These are phyloP conservation scores for Bemisia tabaci DNA, from an alignment of 1,140 invertebrate genomes.

Conservation along the genomic window DNA sequence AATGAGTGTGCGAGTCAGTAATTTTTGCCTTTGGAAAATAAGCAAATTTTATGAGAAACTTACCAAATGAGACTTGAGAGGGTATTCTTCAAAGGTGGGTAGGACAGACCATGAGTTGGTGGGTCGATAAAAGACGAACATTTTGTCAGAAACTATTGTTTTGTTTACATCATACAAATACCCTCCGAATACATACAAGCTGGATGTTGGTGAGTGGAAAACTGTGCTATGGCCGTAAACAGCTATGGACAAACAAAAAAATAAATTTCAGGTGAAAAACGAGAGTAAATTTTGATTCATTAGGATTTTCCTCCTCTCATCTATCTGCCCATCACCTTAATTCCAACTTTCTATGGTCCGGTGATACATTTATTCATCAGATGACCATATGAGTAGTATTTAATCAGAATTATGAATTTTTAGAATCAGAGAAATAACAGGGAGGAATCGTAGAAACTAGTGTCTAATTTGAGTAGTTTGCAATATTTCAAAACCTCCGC, in stretches of 20 bases:
- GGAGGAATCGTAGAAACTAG: too few species aligned
- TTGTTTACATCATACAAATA: conserved; percentile 57
- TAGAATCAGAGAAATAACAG: too few species aligned
- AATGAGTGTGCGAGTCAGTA: conserved; percentile 4
- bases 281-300: too few species aligned
- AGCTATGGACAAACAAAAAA: conserved; percentile 29
- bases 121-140: conserved; percentile 64
- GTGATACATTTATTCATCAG: too few species aligned
- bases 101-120: conserved; percentile 61
- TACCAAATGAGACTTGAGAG: conserved; percentile 28
- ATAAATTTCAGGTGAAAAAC: conserved; percentile 1
- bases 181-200: conserved; percentile 84
- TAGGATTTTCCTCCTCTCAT: too few species aligned
- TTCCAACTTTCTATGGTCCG: too few species aligned
- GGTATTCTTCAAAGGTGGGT: conserved; percentile 47
- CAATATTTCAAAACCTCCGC: too few species aligned
- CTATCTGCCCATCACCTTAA: too few species aligned
- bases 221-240: conserved; percentile 84
- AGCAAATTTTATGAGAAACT: too few species aligned
- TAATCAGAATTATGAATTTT: too few species aligned
- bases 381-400: too few species aligned
- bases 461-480: too few species aligned
- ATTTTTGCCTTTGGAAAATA: conserved; percentile 2
- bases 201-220: conserved; percentile 63
- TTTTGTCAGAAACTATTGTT: conserved; percentile 52